Base-by-base conservation (phyloP, 2,797 vertebrate genomes). In the Numenius phaeopus region DNA sequence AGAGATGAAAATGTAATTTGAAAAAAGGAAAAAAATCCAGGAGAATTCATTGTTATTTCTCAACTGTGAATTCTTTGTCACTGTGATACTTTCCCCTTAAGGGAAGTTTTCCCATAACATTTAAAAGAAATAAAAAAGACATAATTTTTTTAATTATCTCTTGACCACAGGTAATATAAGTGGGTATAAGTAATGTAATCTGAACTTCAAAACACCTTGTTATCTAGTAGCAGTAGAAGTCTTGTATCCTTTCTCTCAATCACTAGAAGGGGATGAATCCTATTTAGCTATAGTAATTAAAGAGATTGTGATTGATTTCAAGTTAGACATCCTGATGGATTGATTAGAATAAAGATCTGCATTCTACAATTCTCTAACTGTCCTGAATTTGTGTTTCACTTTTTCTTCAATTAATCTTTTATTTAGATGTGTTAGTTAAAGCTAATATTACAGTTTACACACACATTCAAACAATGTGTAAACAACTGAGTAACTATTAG, bases 401-500 rank as follows among this genome's bases (percentile, higher is more conserved):
- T 65, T 55, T 82, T 66, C 40, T 77, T 71, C 22, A 46, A 2
- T 71, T 65, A 17, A 23, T 61, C 16, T 94, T 65, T 61, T 50
- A 29, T 59, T 81, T 73, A 46, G 26, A 19, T 70, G 14, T 4
- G 4, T 37, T 86, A 50, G 47, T 73, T 83, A 32, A 93, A 81
- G 58, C 23, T 62, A 58, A 14, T 39, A 24, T 40, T 81, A 11
- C 39, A 44, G 52, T 69, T 93, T 39, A 49, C 37, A 37, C 30
- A 47, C 16, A 2, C 2, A 8, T 57, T 37, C 54, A 47, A 89
- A 47, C 39, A 22, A n/a, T 5, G 13, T 83, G 87, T 69, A 76
- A 96, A 46, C 72, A 88, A 89, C 80, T 55, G 92, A 94, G 64
- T 73, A 58, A 64, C 59, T 91, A 61, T 79, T 96, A 91, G 73